These are phyloP conservation scores for Oplegnathus fasciatus DNA, from an alignment of 2,113 vertebrate species.

Conservation along the genomic window DNA sequence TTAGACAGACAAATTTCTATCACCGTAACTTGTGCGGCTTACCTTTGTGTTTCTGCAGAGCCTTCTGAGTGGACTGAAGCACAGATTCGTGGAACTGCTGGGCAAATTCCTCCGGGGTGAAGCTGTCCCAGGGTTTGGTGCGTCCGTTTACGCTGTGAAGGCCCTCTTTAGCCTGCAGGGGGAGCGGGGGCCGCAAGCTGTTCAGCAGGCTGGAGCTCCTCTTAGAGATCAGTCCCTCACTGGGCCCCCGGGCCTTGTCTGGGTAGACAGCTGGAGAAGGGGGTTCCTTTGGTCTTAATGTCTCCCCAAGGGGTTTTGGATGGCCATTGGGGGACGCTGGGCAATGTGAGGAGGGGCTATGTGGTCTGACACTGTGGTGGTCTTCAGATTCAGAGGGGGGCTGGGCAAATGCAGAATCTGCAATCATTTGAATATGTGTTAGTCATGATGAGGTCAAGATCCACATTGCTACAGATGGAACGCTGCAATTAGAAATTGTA, in stretches of 20 bases:
- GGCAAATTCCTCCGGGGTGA: conserved; percentile 96
- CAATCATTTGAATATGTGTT: conserved; percentile 53
- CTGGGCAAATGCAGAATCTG: conserved; percentile 82
- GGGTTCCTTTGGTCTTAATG: conserved; percentile 86
- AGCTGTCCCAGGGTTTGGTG: conserved; percentile 96
- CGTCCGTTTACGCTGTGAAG: conserved; percentile 91
- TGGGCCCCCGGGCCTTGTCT: conserved; percentile 87
- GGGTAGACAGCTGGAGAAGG: conserved; percentile 72
- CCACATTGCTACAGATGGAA: conserved; percentile 12
- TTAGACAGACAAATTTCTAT: not conserved
- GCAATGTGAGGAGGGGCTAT: conserved; percentile 79
- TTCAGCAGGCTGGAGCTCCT: conserved; percentile 91
- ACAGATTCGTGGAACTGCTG: conserved; percentile 99
- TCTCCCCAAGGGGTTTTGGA: conserved; percentile 86
- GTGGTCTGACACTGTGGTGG: conserved; percentile 77
- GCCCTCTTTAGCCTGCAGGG: conserved; percentile 88
- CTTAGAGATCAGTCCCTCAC: conserved; percentile 85
- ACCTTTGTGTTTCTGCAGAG: conserved; percentile 99
- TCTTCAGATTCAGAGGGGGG: conserved; percentile 86
- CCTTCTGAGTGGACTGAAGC: conserved; percentile 98
- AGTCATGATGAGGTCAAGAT: conserved; percentile 51
- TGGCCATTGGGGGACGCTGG: conserved; percentile 83
- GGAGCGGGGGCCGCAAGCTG: conserved; percentile 87
- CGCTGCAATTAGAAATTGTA: not conserved
- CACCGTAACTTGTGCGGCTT: not conserved